Percentiles rank a stretch among this genome's conserved stretches.
phyloP scores from a whole-genome alignment of 2,888 invertebrate genomes.

The Ennomos quercinarius region DNA sequence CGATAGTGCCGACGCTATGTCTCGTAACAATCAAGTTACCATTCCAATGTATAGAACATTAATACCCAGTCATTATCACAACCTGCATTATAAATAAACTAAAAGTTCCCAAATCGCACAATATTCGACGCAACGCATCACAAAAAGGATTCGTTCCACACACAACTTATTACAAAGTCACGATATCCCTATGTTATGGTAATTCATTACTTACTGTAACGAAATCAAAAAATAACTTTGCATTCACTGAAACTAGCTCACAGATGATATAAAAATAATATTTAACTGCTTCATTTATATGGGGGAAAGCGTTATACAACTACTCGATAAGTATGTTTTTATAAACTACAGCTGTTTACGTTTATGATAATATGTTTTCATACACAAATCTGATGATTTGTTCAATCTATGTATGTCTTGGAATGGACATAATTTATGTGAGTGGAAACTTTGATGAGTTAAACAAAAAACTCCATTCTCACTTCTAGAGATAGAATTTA shows the following conservation, averaged over 20 bases:
- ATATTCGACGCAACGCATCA: slow-evolving; percentile 47
- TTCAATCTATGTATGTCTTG: slow-evolving; percentile 62
- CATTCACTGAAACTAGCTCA: slow-evolving; percentile 66
- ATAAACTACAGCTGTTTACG: slow-evolving; percentile 62
- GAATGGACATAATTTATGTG: slow-evolving; percentile 62
- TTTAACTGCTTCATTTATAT: slow-evolving; percentile 65
- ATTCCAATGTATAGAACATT: slow-evolving; percentile 37
- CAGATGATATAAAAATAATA: slow-evolving; percentile 67
- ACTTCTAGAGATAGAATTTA: slow-evolving; percentile 50
- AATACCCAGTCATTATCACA: slow-evolving; percentile 53
- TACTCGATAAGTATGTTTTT: slow-evolving; percentile 61
- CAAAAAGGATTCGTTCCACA: slow-evolving; percentile 50
- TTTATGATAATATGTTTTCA: slow-evolving; percentile 43
- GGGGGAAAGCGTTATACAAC: slow-evolving; percentile 66
- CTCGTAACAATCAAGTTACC: slow-evolving; percentile 9
- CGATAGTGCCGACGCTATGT: slow-evolving; percentile 17
- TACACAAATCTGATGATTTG: slow-evolving; percentile 65
- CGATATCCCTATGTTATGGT: slow-evolving; percentile 70
- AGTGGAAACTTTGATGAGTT: slow-evolving; percentile 37
- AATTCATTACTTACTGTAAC: slow-evolving; percentile 69
- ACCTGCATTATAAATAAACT: slow-evolving; percentile 48
- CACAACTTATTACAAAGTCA: slow-evolving; percentile 73
- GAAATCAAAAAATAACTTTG: slow-evolving; percentile 51
- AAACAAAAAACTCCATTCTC: slow-evolving; percentile 31
- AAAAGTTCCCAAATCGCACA: slow-evolving; percentile 35